Evolutionary conservation across 2,888 invertebrate species (phyloP).

Genomic region (Synergus umbraculus): DNA sequence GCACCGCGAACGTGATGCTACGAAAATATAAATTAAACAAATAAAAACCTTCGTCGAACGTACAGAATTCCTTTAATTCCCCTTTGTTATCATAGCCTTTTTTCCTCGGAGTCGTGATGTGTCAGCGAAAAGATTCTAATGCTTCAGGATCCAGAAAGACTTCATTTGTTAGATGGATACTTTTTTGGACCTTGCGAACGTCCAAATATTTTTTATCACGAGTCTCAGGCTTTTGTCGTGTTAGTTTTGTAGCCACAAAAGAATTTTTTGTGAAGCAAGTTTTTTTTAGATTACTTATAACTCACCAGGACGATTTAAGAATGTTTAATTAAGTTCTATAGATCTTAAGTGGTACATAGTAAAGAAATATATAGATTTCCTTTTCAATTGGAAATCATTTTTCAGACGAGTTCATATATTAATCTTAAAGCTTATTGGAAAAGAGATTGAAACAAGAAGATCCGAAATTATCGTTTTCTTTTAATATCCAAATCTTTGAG

Average conservation of each 20-base stretch:
- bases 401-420: too few relatives aligned
- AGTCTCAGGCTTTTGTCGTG: conserved; percentile 17
- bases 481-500: neutral
- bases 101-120: conserved; percentile 11
- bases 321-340: conserved; percentile 7
- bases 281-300: neutral
- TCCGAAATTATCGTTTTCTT: neutral
- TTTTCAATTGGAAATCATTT: neutral
- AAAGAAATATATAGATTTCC: neutral
- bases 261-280: conserved; percentile 18
- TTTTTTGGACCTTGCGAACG: conserved; percentile 26
- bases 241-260: conserved; percentile 17
- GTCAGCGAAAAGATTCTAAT: conserved; percentile 35
- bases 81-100: conserved; percentile 28
- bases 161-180: conserved; percentile 27
- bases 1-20: conserved; percentile 31
- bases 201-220: conserved; percentile 32
- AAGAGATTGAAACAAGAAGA: neutral
- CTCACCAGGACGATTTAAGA: neutral
- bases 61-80: conserved; percentile 37
- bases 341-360: neutral
- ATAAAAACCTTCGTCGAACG: conserved; percentile 33
- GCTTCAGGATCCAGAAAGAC: conserved; percentile 26
- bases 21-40: conserved; percentile 41
- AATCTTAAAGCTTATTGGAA: too few relatives aligned